Conservation (phyloP, 2,888 invertebrate genomes). For the Dynastes tityus region DNA sequence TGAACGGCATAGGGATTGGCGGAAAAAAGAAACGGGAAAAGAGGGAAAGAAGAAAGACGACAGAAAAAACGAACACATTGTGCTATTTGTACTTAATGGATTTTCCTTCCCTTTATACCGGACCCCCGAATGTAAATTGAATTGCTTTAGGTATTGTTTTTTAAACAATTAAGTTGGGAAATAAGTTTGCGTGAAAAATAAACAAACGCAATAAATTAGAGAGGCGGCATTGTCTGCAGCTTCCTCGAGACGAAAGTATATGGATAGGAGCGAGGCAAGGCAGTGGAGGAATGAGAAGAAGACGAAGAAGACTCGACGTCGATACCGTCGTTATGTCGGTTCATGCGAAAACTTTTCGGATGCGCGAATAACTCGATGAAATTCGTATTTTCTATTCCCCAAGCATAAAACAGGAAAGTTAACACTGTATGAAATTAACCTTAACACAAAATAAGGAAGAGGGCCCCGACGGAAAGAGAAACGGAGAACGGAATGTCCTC, state of each 20-base stretch:
- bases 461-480: conserved; percentile 2
- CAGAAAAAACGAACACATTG: conserved; percentile 8
- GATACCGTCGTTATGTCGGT: conserved; percentile 55
- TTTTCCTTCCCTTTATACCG: conserved; percentile 24
- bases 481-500: conserved; percentile 38
- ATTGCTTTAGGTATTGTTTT: conserved; percentile 46
- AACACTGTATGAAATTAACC: conserved; percentile 64
- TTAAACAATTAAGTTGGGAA: conserved; percentile 50
- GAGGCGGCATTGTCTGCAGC: conserved; percentile 58
- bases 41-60: background rate
- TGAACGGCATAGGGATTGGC: background rate
- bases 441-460: conserved; percentile 54
- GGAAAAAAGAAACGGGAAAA: conserved; percentile 8
- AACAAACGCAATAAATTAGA: conserved; percentile 64
- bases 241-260: conserved; percentile 2
- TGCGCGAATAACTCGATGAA: conserved; percentile 60
- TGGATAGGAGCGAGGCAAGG: conserved; percentile 18
- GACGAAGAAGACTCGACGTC: conserved; percentile 14
- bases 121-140: conserved; percentile 42
- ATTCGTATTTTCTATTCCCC: conserved; percentile 62
- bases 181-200: conserved; percentile 54
- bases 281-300: conserved; percentile 56
- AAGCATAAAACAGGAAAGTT: conserved; percentile 62
- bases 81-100: conserved; percentile 39
- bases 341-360: conserved; percentile 58